phyloP scores from a whole-genome alignment of 2,888 invertebrate species.

The Ennomos quercinarius region DNA sequence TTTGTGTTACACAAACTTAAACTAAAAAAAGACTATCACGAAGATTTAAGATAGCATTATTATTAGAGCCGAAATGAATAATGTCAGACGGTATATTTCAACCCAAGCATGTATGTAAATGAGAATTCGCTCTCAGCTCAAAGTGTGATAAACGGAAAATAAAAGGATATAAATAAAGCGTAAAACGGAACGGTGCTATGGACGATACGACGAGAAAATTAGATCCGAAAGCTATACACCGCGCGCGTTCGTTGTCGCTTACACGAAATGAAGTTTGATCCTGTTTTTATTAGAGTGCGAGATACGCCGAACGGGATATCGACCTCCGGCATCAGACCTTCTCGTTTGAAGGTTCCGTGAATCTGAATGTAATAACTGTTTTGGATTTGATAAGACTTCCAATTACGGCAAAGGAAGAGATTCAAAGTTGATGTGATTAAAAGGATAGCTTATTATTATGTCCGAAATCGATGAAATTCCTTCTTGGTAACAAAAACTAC shows the following conservation, averaged over 20 bases:
- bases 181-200: constrained; percentile 41
- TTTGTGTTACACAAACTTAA: constrained; percentile 5
- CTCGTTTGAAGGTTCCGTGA: constrained; percentile 16
- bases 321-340: constrained; percentile 26
- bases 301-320: constrained; percentile 38
- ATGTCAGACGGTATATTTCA: constrained; percentile 23
- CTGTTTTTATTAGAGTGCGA: constrained; percentile 56
- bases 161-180: constrained; percentile 45
- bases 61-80: constrained; percentile 10
- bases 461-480: no score
- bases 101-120: constrained; percentile 28
- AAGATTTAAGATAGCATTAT: no score
- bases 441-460: no score
- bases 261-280: constrained; percentile 66
- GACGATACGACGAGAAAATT: constrained; percentile 57
- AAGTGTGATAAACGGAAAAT: constrained; percentile 41
- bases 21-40: constrained; percentile 2
- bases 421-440: no score
- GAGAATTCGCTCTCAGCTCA: constrained; percentile 24
- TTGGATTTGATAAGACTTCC: constrained; percentile 17
- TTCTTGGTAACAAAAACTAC: no score
- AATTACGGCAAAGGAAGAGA: no score
- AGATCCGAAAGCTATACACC: constrained; percentile 67
- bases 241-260: constrained; percentile 56
- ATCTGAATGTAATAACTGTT: constrained; percentile 29